A percentile compares a stretch with the other conserved stretches of the same genome.
phyloP scores from a whole-genome alignment of 1,140 invertebrate species.

The Papilio dardanus region DNA sequence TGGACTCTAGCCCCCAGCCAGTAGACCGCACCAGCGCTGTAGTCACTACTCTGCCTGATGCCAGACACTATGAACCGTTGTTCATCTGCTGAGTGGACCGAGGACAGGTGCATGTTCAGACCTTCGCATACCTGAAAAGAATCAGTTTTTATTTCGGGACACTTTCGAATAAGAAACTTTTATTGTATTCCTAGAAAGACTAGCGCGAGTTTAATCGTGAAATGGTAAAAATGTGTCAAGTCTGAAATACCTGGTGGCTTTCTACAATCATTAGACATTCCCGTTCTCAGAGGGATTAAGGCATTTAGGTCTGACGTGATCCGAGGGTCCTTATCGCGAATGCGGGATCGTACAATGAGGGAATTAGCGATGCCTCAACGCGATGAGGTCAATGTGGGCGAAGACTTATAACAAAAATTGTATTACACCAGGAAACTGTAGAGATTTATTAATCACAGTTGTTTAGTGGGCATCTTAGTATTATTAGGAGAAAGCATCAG shows the following conservation, averaged over 20 bases:
- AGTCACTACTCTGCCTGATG: conserved; percentile 86
- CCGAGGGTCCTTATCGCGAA: background rate
- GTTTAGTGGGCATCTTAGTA: background rate
- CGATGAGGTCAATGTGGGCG: background rate
- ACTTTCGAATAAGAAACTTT: background rate
- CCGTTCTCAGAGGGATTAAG: background rate
- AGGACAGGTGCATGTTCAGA: conserved; percentile 84
- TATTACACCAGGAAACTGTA: too few relatives aligned
- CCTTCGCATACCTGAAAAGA: conserved; percentile 84
- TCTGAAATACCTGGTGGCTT: background rate
- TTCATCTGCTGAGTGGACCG: conserved; percentile 85
- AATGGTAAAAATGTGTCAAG: background rate
- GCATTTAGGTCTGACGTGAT: conserved; percentile 5
- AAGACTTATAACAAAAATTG: background rate
- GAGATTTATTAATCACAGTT: background rate
- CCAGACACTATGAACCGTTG: conserved; percentile 85
- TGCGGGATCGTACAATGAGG: background rate
- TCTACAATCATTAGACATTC: background rate
- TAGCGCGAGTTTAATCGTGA: background rate
- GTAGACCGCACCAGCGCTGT: conserved; percentile 86
- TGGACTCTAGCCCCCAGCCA: conserved; percentile 84
- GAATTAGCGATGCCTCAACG: background rate
- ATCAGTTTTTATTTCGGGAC: conserved; percentile 25
- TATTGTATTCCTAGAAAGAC: background rate
- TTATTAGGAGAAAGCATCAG: too few relatives aligned